Conservation (phyloP, 2,888 invertebrate species). For the Scaptomyza tumidula region DNA sequence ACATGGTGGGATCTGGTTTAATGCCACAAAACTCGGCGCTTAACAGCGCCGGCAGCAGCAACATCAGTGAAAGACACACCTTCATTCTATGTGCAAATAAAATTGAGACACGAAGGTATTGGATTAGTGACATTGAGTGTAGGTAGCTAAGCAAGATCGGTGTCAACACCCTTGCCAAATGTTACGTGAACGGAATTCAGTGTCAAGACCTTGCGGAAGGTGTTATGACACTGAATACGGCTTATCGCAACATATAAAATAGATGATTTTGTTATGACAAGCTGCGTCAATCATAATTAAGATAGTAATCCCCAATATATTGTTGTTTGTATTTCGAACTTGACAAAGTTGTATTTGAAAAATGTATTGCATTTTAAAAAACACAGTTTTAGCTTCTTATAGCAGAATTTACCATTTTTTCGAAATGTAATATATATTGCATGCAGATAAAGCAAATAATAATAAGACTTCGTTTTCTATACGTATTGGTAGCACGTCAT, state of each 20-base stretch:
- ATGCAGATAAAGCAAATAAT: neutral
- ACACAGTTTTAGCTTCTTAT: no score
- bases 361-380: no score
- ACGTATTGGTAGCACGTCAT: neutral
- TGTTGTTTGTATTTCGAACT: neutral
- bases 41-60: constrained; percentile 55
- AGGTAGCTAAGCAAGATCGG: neutral
- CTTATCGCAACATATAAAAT: neutral
- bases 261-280: neutral
- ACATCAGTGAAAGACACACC: constrained; percentile 43
- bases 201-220: constrained; percentile 13
- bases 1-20: constrained; percentile 7
- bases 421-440: no score
- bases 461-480: neutral
- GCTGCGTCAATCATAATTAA: neutral
- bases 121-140: constrained; percentile 28
- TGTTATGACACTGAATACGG: neutral
- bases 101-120: neutral
- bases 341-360: no score
- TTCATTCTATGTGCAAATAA: constrained; percentile 48
- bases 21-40: constrained; percentile 48
- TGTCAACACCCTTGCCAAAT: constrained; percentile 23
- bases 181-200: constrained; percentile 31
- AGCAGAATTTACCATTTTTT: no score
- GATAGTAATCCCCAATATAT: neutral